Evolutionary conservation across 2,888 invertebrate species (phyloP), one percentile per base, ranked within the genome.

Genomic region (Rotaria socialis): DNA sequence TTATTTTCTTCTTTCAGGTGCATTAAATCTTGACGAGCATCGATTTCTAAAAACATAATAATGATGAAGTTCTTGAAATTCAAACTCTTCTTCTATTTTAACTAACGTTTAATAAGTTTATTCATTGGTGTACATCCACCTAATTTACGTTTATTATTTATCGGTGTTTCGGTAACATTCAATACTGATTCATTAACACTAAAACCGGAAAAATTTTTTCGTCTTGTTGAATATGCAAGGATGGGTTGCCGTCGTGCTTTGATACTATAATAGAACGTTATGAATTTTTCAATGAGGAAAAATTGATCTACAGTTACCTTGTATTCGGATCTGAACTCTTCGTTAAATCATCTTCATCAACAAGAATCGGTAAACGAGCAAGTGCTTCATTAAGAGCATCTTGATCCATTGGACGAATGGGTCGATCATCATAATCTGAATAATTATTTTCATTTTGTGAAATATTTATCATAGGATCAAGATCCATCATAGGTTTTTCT

Each of bases 381-480:
- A 67, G 27, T 67, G 67, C 67, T 67, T 67, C 67, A 67, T 67
- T 67, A 14, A 67, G 27, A 35, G 67, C 67, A 67, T 67, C 67
- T 47, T 80, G 43, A 80, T 80, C 47, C 80, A 80, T 47, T 8
- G 80, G 80, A 47, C 47, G 43, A 19, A 80, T 80, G 10, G 80
- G 80, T 47, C 80, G 80, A 24, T 80, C 16, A 80, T 80, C 80
- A 80, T 80, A 80, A 47, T 80, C 47, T 24, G 47, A 22, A 80
- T 80, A 80, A 47, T 11, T 16, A 67, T 67, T 67, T 41, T 67
- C 67, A 19, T 67, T 35, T 41, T 67, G 67, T 35, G 67, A 67
- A 35, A 6, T 67, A 35, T 67, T 67, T 7, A 67, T 67, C 67
- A 35, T 35, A 16, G 67, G 67, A 35, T 67, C 67, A 19, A 67